A percentile compares a stretch with the other conserved stretches of the same genome.
Evolutionary conservation across 2,113 vertebrate species (phyloP).

Genomic region (Hoplias malabaricus): DNA sequence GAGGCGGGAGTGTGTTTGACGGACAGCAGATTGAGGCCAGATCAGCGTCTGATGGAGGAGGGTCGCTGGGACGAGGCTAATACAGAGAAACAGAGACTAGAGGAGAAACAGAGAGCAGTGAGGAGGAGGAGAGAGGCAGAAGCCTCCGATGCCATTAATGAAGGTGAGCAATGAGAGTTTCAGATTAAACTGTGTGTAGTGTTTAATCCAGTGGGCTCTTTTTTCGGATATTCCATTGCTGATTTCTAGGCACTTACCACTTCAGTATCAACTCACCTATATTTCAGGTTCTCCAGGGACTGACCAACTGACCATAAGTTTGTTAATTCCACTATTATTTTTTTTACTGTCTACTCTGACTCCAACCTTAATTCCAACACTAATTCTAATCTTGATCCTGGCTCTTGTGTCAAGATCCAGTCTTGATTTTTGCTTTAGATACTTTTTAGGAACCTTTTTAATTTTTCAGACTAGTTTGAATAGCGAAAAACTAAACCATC

Average conservation of each 20-base stretch:
- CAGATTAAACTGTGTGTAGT: background rate
- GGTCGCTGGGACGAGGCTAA: slow-evolving; percentile 96
- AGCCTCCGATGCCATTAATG: slow-evolving; percentile 78
- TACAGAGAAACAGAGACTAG: slow-evolving; percentile 90
- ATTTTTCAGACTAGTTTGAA: too few species aligned
- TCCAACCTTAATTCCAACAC: background rate
- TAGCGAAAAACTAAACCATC: too few species aligned
- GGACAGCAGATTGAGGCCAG: slow-evolving; percentile 89
- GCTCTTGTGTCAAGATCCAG: background rate
- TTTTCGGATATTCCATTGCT: background rate
- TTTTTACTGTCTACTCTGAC: background rate
- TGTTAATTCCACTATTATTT: too few species aligned
- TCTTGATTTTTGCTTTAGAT: too few species aligned
- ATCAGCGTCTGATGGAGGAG: slow-evolving; percentile 95
- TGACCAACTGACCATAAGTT: too few species aligned
- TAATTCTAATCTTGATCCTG: background rate
- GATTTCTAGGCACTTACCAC: background rate
- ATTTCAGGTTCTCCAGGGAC: background rate
- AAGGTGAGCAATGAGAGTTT: slow-evolving; percentile 71
- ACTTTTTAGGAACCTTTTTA: too few species aligned
- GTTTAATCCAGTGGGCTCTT: background rate
- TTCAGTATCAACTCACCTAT: background rate
- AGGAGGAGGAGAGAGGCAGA: slow-evolving; percentile 83
- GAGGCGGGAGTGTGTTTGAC: slow-evolving; percentile 84
- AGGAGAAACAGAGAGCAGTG: slow-evolving; percentile 89